Base-by-base conservation (phyloP, 2,888 invertebrate genomes). In the Aspidiotus destructor region DNA sequence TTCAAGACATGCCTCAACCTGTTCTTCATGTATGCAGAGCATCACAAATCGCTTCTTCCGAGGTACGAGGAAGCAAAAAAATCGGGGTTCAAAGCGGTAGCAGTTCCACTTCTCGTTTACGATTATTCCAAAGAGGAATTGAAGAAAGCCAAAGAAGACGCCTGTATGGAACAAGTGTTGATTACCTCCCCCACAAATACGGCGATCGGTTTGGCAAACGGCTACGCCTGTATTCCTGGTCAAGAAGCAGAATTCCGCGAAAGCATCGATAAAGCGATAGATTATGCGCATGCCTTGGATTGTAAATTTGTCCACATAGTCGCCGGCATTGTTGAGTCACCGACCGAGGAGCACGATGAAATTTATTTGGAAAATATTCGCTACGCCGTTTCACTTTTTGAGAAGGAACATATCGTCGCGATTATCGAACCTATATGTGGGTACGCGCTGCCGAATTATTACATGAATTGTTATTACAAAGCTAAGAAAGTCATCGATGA, bases 381-480 rank as follows among this genome's bases (percentile, higher is more conserved):
- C 74, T 85, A 84, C 77, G 92, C 93, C n/a, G 84, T 84, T 1
- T 78, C 81, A 42, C 76, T 84, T 65, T 80, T 96, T 69, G 81
- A 84, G 75, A 76, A 81, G 72, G 86, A 87, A 74, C 83, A 85
- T 70, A 84, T 96, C 40, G 73, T 87, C 28, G 93, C 89, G 41
- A 78, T 96, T 5, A 93, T 97, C 75, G 97, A 97, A 78, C 95
- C 96, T 1, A 92, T 97, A 60, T 94, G 92, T 79, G 83, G 83
- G 71, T 85, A 88, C 74, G 86, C 91, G 0, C 84, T 91, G 16
- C 92, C 94, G 41, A 83, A 86, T 71, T 97, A 97, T 78, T 93
- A 89, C 75, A 80, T 97, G 78, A 88, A 87, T 76, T 85, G 84
- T 75, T 93, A 84, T 76, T 81, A 84, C 42, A 87, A 84, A 89